Base-by-base conservation (phyloP, 2,113 vertebrate species). In the Candoia aspera region DNA sequence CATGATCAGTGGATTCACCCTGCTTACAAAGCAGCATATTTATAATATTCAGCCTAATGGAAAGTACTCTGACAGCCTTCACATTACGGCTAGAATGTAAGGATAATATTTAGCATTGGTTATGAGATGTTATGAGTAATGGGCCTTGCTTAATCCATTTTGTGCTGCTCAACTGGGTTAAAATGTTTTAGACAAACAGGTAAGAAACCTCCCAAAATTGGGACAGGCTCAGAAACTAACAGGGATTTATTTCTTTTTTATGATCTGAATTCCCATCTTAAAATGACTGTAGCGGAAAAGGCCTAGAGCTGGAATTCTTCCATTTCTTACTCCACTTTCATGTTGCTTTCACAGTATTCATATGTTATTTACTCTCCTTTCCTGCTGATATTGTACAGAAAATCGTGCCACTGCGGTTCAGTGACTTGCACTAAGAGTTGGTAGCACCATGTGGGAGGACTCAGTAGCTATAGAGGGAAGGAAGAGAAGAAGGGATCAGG, bases 71-170 rank as follows among this genome's bases (percentile, higher is more conserved):
- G 46, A 86, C 19, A 86, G 84, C 90, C 59, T 84, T 89, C 68
- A 62, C 73, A 88, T 88, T 89, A 89, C 87, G 89, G 85, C 21
- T 62, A 87, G 79, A 88, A 58, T 59, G 55, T 60, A 84, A 89
- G 62, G 55, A 29, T 54, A 92, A 92, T 84, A 89, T 84, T 92
- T 55, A 62, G 57, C 42, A 88, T 53, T 89, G 68, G 68, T 62
- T 92, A 92, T 84, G 57, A 84, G 87, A 92, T 54, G 29, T 92
- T 89, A 84, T 62, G 57, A 92, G 86, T 89, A 92, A 84, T 89
- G 87, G 87, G 23, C 73, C 91, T 88, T 84, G 86, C 68, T 68
- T 88, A 88, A 84, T 92, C 87, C 73, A 92, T 92, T 92, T 88
- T 92, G 68, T 92, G 64, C 91, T 92, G 87, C 87, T 53, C 87